Base-by-base conservation (phyloP, 2,113 vertebrate species). In the Epinephelus lanceolatus region DNA sequence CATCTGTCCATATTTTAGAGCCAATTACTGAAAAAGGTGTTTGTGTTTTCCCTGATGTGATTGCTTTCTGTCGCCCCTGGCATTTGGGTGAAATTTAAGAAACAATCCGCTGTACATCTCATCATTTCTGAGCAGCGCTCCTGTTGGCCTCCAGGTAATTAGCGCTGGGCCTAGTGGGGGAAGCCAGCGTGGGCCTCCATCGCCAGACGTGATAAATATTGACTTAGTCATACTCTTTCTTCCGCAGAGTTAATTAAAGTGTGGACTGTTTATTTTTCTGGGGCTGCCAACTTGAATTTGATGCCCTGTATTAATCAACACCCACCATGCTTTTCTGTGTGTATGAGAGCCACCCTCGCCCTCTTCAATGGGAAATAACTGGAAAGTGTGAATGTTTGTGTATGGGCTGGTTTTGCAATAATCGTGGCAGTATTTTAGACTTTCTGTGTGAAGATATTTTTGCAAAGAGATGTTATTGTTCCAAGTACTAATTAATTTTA, bases 201-300 rank as follows among this genome's bases (percentile, higher is more conserved):
- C 60, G 75, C 78, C 76, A 88, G 88, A 79, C 86, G 71, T 88
- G 88, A 94, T 94, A 95, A 92, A 95, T 93, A 94, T 93, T 91
- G 93, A 95, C 89, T 94, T 72, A 83, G 81, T 93, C 89, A 77
- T 84, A 89, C 82, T 84, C 87, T 88, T 89, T 91, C 86, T 90
- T 90, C 88, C 59, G 79, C 79, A 5, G 62, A 92, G 90, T 90
- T 94, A 95, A 95, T 95, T 94, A 94, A 94, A 93, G 84, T 53
- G 71, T 55, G 65, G 79, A 84, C 87, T 92, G 87, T 91, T 94
- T 92, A 77, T 91, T 93, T 91, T 92, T 88, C 78, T 73, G 61
- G 14, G 71, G 87, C 89, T 89, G 89, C 91, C 84, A 89, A 93
- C 89, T 90, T 86, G 90, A 91, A 91, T 93, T 73, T 88, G 87